Evolutionary conservation across 37 sponge, comb jelly and placozoan species (phyloP).

Genomic region (Chondrilla cf. caribensis): DNA sequence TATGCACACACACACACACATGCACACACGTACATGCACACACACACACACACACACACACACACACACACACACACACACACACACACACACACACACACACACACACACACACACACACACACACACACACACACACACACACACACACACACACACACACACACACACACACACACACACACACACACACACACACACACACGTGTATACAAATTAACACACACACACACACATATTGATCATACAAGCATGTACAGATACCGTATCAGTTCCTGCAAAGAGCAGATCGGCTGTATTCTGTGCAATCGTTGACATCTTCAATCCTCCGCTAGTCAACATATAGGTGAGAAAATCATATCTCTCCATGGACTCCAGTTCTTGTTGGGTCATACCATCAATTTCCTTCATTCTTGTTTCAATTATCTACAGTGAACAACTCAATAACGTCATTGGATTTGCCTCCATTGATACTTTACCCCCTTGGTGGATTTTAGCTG

Average conservation of each 20-base stretch:
- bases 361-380: no score
- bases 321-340: no score
- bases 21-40: conserved; percentile 1
- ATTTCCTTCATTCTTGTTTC: no score
- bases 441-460: no score
- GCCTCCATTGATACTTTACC: no score
- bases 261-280: background rate
- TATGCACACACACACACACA: conserved; percentile 10
- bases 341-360: no score
- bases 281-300: no score
- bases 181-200: conserved; percentile 21
- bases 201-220: background rate
- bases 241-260: background rate
- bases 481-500: no score
- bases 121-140: conserved; percentile 18
- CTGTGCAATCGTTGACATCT: no score
- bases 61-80: conserved; percentile 16
- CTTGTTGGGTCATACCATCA: no score
- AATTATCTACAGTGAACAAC: no score
- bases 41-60: background rate
- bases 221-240: conserved; percentile 10
- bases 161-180: conserved; percentile 21
- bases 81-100: conserved; percentile 18
- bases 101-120: conserved; percentile 8
- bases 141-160: conserved; percentile 2